Conservation (phyloP, 2,113 vertebrate species). For the Sorex fumeus region DNA sequence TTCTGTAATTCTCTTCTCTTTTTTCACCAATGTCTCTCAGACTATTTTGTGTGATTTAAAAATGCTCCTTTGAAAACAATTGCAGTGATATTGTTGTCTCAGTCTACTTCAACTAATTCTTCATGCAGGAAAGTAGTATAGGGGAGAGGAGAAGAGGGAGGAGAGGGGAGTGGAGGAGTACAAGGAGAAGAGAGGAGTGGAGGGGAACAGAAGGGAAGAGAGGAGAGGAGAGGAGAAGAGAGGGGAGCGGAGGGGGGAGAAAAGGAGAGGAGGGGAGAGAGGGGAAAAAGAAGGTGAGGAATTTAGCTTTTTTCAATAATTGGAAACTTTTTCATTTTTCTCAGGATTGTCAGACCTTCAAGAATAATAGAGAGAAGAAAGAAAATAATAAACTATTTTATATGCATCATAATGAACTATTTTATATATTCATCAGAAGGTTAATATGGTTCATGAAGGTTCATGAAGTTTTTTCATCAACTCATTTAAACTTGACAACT, state of each 20-base stretch:
- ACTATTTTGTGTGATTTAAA: not conserved
- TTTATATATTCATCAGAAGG: not conserved
- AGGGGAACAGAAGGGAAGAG: no score
- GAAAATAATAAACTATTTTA: not conserved
- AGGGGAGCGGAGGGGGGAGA: no score
- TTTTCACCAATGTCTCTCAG: not conserved
- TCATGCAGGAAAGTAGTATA: not conserved
- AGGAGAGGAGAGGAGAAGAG: no score
- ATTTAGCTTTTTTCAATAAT: not conserved
- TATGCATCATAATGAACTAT: not conserved
- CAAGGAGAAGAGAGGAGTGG: not conserved
- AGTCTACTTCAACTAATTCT: not conserved
- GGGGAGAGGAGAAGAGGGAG: not conserved
- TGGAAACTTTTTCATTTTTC: not conserved
- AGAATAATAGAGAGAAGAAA: not conserved
- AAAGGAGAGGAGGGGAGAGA: no score
- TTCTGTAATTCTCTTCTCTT: not conserved
- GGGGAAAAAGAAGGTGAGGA: no score
- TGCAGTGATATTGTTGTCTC: not conserved
- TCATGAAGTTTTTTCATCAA: conserved; percentile 2
- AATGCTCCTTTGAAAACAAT: not conserved
- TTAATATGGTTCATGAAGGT: not conserved
- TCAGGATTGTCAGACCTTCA: not conserved
- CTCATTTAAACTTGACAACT: not conserved
- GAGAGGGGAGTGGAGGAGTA: not conserved